These are phyloP conservation scores for Protophormia terraenovae DNA, from an alignment of 2,888 invertebrate species.

Conservation along the genomic window DNA sequence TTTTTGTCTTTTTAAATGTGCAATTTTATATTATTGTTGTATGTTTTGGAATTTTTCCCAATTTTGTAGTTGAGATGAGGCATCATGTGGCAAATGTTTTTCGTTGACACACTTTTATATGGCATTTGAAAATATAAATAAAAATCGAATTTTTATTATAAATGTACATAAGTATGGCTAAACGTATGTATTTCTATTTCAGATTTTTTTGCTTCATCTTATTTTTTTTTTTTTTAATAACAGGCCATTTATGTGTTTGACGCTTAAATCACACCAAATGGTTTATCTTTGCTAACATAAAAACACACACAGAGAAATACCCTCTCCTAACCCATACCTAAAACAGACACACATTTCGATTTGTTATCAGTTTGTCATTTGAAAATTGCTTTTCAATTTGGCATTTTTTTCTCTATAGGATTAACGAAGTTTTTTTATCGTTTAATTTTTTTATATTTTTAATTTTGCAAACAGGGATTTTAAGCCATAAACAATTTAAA, in stretches of 20 bases:
- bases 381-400: conserved; percentile 51
- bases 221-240: conserved; percentile 30
- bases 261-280: conserved; percentile 59
- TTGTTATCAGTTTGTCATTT: conserved; percentile 60
- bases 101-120: conserved; percentile 65
- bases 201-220: not conserved
- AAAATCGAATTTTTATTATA: conserved; percentile 45
- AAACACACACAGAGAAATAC: not conserved
- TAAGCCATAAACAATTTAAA: conserved; percentile 38
- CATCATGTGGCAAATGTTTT: conserved; percentile 68
- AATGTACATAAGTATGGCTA: not conserved
- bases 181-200: not conserved
- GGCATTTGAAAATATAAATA: conserved; percentile 58
- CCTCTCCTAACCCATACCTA: not conserved
- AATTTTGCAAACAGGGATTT: conserved; percentile 28
- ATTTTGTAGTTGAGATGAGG: conserved; percentile 50
- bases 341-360: conserved; percentile 30
- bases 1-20: not conserved
- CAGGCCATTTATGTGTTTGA: conserved; percentile 58
- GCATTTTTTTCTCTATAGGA: conserved; percentile 43
- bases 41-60: conserved; percentile 60
- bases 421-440: conserved; percentile 23
- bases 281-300: conserved; percentile 55
- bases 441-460: not conserved
- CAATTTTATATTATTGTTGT: conserved; percentile 39